Conservation (phyloP, 2,113 vertebrate species). For the Salvator merianae region DNA sequence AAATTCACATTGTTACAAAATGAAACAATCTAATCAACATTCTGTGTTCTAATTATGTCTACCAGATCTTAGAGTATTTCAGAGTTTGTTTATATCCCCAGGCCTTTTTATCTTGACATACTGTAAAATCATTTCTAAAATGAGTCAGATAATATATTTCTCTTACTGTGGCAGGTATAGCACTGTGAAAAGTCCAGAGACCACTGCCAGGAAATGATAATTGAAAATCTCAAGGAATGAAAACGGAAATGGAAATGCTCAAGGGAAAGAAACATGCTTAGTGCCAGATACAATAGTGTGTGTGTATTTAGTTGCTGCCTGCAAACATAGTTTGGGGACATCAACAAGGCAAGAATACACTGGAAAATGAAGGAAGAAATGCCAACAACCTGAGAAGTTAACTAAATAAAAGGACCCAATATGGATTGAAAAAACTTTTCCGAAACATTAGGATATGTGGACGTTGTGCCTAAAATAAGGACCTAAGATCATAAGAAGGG, state of each 20-base stretch:
- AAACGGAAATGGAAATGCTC: conserved; percentile 60
- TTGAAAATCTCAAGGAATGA: conserved; percentile 58
- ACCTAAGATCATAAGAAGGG: too few species aligned
- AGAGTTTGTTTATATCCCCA: conserved; percentile 63
- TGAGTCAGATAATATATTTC: conserved; percentile 55
- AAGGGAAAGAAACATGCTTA: conserved; percentile 47
- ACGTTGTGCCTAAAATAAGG: too few species aligned
- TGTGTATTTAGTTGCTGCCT: conserved; percentile 19
- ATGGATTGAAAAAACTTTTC: not conserved
- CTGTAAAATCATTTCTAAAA: conserved; percentile 61
- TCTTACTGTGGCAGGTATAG: conserved; percentile 27
- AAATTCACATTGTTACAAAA: conserved; percentile 58
- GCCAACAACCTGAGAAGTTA: not conserved
- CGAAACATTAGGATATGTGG: conserved; percentile 2
- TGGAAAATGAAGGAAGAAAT: not conserved
- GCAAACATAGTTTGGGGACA: conserved; percentile 21
- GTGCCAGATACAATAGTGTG: not conserved
- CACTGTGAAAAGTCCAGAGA: conserved; percentile 45
- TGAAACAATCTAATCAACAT: conserved; percentile 70
- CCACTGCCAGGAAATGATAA: conserved; percentile 49
- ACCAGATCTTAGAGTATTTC: conserved; percentile 65
- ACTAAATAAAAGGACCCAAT: not conserved
- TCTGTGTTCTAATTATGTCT: conserved; percentile 68
- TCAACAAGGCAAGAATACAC: not conserved
- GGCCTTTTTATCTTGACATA: conserved; percentile 58